Base-by-base conservation (phyloP, 2,113 vertebrate species). In the Lycaon pictus region DNA sequence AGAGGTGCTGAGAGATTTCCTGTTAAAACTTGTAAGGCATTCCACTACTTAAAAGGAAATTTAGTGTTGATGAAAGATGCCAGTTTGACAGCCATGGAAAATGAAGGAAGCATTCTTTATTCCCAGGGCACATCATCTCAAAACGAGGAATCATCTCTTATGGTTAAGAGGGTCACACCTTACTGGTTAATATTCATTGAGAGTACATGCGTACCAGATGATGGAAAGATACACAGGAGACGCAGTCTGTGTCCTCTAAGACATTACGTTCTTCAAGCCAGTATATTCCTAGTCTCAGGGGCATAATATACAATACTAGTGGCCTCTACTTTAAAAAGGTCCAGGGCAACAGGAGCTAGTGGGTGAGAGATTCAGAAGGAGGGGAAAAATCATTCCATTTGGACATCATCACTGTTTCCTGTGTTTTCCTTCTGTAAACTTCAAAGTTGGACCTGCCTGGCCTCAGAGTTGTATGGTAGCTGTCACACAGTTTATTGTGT, bases 171-270 rank as follows among this genome's bases (percentile, higher is more conserved):
- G 86, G 84, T 95, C 96, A 93, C 71, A 92, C 27, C 43, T 92
- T 88, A 96, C 90, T 97, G 93, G 92, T 97, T 97, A 97, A 96
- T 97, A 97, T 96, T 97, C 96, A 92, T n/a, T 77, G 83, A 89
- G 84, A 87, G 63, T 92, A 85, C n/a, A 81, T 0, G 4, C 48
- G 67, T 85, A 83, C 79, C 72, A 48, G 74, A 58, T 97, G 90
- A 93, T 63, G 7, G 56, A 92, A 97, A 96, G 87, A 95, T 83
- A 95, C 77, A 72, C n/a, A 93, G 11, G 94, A 95, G 85, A 71
- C 67, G 55, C 12, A 77, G 29, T 72, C 63, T 55, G 56, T 91
- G 80, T 98, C 92, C 96, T 96, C 83, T 93, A 87, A 93, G 69
- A 93, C 89, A 87, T 65, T 92, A 89, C 37, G 95, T 81, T 89